Evolutionary conservation across 2,888 invertebrate species (phyloP).

Genomic region (Cremastinae sp.): DNA sequence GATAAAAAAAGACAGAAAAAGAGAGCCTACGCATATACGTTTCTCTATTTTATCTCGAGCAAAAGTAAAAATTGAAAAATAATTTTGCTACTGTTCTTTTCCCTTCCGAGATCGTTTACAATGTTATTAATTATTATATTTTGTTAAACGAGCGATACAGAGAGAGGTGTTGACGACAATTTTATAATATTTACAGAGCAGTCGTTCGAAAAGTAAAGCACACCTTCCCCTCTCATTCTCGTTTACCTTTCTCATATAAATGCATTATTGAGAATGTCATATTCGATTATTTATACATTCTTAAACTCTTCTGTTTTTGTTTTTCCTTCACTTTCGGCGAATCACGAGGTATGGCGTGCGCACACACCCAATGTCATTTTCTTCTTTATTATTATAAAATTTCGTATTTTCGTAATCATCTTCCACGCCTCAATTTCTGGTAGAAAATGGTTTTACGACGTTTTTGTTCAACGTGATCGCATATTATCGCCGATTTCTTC

Average conservation of each 20-base stretch:
- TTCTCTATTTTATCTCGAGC: constrained; percentile 34
- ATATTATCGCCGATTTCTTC: background rate
- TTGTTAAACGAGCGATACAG: constrained; percentile 51
- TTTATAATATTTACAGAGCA: constrained; percentile 61
- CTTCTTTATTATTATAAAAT: background rate
- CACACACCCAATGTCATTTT: constrained; percentile 15
- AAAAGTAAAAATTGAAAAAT: constrained; percentile 55
- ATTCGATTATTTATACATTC: constrained; percentile 30
- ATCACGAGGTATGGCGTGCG: constrained; percentile 39
- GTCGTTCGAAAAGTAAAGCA: constrained; percentile 50
- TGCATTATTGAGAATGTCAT: constrained; percentile 45
- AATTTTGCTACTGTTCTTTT: constrained; percentile 1
- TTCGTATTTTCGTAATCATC: too few relatives aligned
- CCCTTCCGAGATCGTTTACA: background rate
- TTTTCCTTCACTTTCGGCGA: constrained; percentile 22
- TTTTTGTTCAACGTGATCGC: background rate
- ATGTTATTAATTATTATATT: constrained; percentile 22
- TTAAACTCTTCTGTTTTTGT: constrained; percentile 19
- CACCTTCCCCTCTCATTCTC: constrained; percentile 37
- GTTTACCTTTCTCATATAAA: constrained; percentile 48
- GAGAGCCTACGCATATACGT: background rate
- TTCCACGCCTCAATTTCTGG: too few relatives aligned
- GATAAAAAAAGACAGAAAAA: background rate
- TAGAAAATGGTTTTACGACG: too few relatives aligned
- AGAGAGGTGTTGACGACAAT: constrained; percentile 39